A percentile compares a stretch with the other conserved stretches of the same genome.
phyloP scores from a whole-genome alignment of 2,113 vertebrate genomes.

The Laterallus jamaicensis region DNA sequence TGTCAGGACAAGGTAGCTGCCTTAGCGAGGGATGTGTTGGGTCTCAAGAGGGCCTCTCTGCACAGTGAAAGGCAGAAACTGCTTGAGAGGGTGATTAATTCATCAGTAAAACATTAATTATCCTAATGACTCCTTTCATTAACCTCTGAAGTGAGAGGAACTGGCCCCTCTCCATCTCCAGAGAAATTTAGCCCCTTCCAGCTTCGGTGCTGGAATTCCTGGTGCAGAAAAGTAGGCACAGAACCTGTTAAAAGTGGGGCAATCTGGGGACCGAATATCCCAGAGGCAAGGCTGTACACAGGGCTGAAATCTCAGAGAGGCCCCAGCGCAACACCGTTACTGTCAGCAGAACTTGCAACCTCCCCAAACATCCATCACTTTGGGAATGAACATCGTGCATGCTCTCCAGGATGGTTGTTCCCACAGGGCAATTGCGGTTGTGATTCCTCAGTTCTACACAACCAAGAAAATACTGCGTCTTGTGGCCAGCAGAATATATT shows the following conservation, averaged over 20 bases:
- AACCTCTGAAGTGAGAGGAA: conserved; percentile 53
- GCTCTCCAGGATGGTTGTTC: not conserved
- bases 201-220: not conserved
- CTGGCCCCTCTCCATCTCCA: conserved; percentile 6
- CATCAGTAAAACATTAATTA: conserved; percentile 74
- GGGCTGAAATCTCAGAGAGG: not conserved
- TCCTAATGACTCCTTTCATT: conserved; percentile 68
- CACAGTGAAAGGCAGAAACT: conserved; percentile 37
- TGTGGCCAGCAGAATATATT: not conserved
- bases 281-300: not conserved
- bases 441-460: not conserved
- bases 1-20: conserved; percentile 9
- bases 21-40: conserved; percentile 18
- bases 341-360: not conserved
- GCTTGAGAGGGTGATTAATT: conserved; percentile 71
- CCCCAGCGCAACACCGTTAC: not conserved
- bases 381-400: not conserved
- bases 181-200: conserved; percentile 14
- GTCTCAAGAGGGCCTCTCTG: conserved; percentile 20
- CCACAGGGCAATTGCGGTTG: not conserved
- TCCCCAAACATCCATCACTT: not conserved
- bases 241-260: not conserved
- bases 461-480: not conserved
- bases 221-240: not conserved
- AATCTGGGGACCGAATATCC: not conserved